Evolutionary conservation across 1,140 invertebrate species (phyloP).

Genomic region (Venturia canescens): DNA sequence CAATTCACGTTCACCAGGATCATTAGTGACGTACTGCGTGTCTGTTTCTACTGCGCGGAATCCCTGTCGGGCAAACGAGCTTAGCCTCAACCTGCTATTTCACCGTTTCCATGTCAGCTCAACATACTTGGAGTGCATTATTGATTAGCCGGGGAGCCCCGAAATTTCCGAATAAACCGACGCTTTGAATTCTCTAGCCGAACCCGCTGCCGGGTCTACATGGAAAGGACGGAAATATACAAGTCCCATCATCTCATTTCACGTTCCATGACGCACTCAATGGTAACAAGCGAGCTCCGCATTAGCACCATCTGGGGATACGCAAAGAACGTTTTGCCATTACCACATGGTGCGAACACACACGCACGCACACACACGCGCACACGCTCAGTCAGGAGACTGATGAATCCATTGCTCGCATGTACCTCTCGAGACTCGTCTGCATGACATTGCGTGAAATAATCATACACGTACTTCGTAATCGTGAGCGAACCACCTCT

Average conservation of each 20-base stretch:
- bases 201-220: not conserved
- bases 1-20: not conserved
- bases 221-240: not conserved
- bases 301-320: conserved; percentile 6
- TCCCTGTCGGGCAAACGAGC: conserved; percentile 4
- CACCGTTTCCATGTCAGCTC: not conserved
- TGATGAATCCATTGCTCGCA: not conserved
- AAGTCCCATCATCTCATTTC: not conserved
- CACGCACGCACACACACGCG: not conserved
- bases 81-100: not conserved
- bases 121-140: conserved; percentile 5
- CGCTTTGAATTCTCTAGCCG: not conserved
- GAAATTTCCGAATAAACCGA: not conserved
- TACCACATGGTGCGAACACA: not conserved
- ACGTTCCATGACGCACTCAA: not conserved
- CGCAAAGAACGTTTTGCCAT: not conserved
- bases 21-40: not conserved
- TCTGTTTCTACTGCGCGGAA: not conserved
- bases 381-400: not conserved
- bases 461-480: conserved; percentile 13
- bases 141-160: not conserved
- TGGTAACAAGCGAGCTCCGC: not conserved
- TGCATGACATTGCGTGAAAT: conserved; percentile 11
- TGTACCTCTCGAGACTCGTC: conserved; percentile 53
- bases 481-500: conserved; percentile 47